A percentile compares a stretch with the other conserved stretches of the same genome.
Evolutionary conservation across 1,140 invertebrate species (phyloP).

Genomic region (Acromyrmex charruanus): DNA sequence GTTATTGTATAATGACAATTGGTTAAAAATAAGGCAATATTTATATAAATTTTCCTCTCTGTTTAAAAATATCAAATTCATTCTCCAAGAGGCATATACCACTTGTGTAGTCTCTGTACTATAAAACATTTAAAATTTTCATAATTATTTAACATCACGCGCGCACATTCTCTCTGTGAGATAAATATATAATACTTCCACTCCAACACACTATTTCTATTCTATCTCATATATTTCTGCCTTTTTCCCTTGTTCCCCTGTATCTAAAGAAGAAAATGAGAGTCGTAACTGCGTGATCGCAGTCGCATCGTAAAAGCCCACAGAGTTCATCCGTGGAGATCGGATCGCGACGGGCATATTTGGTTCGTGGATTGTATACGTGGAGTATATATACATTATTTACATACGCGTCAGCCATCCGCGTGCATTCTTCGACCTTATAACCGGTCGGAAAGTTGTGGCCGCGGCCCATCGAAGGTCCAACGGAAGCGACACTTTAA

Average conservation of each 20-base stretch:
- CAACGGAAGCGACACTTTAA: constrained; percentile 42
- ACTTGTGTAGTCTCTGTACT: not conserved
- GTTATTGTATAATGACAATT: not conserved
- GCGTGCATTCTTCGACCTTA: constrained; percentile 18
- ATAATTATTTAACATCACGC: not conserved
- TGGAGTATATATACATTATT: not conserved
- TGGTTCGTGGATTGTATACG: not conserved
- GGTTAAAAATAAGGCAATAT: not conserved
- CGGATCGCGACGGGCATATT: constrained; percentile 54
- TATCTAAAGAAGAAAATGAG: constrained; percentile 41
- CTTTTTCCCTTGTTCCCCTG: not conserved
- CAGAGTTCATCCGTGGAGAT: constrained; percentile 46
- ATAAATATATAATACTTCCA: not conserved
- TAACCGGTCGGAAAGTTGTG: not conserved
- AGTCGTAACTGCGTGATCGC: constrained; percentile 3
- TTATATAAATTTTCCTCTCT: not conserved
- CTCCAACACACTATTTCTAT: too few species aligned
- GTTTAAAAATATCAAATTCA: not conserved
- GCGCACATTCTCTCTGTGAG: not conserved
- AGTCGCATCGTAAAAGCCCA: constrained; percentile 47
- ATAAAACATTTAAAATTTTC: not conserved
- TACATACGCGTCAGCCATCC: constrained; percentile 32
- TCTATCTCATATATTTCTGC: constrained; percentile 3
- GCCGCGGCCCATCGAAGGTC: not conserved
- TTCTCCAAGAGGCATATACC: not conserved